Base-by-base conservation (phyloP, 2,113 vertebrate genomes). In the Isichthys henryi region DNA sequence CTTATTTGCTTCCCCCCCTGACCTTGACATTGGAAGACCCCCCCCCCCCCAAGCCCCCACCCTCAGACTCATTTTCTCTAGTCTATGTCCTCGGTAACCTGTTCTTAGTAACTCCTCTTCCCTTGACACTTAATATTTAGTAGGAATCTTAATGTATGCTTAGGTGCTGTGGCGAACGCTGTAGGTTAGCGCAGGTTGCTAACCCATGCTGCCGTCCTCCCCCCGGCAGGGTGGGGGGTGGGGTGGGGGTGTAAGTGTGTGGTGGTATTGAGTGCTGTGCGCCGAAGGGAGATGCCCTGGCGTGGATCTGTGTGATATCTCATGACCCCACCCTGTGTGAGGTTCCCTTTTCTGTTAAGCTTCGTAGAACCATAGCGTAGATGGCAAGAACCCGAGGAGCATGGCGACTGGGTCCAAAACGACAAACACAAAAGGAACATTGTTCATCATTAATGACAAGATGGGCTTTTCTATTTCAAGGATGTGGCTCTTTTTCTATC, bases 131-230 rank as follows among this genome's bases (percentile, higher is more conserved):
- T 35, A 77, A 49, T 91, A 9, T 58, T 89, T 56, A 85, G 88
- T 90, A 88, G 87, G 46, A 90, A 74, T 87, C 52, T 31, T 91
- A 88, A 50, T 89, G 89, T 92, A 39, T 92, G 89, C 89, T 88
- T 93, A 89, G 84, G 66, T 91, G 80, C 77, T 49, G 50, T 92
- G 90, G 88, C 89, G 92, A 91, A 80, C 90, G 62, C 91, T 92
- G 91, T 43, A 85, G 91, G 90, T 86, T 27, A 39, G 53, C 13
- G 46, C 86, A 92, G 93, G 90, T 92, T 92, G 90, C 90, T 92
- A 90, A 88, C 89, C 90, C 88, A 88, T 58, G 56, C 91, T 93
- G 91, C 1, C 50, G 74, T n/a, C 74, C 5, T 13, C 66, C 46
- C 58, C 80, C 80, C 77, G 56, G 53, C 84, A 89, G 23, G 87